Conservation (phyloP, 2,113 vertebrate genomes). For the Syrmaticus mikado region DNA sequence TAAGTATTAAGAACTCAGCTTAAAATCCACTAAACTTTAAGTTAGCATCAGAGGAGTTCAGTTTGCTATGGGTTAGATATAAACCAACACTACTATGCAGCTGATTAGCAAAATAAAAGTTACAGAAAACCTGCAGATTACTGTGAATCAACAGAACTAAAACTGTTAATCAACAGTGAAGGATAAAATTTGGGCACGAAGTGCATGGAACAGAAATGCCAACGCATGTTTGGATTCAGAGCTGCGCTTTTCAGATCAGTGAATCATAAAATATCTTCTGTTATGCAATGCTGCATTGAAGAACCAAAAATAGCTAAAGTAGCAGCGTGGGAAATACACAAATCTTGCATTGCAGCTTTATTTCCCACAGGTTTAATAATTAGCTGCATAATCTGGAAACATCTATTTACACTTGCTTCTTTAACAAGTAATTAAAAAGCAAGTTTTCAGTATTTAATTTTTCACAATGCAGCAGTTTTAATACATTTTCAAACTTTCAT, state of each 20-base stretch:
- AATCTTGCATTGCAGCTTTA: background rate
- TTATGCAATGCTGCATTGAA: background rate
- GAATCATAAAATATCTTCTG: slow-evolving; percentile 37
- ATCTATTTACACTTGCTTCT: background rate
- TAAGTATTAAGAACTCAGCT: background rate
- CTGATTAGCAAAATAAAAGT: background rate
- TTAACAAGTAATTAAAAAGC: background rate
- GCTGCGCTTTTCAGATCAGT: slow-evolving; percentile 61
- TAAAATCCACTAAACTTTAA: background rate
- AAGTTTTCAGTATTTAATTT: background rate
- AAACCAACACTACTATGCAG: background rate
- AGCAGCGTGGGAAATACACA: background rate
- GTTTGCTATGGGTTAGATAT: background rate
- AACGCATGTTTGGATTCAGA: slow-evolving; percentile 5
- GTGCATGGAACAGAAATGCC: background rate
- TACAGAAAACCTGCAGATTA: background rate
- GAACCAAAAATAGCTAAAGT: slow-evolving; percentile 48
- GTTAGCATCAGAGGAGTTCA: background rate
- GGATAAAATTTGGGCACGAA: background rate
- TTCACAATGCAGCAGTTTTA: background rate
- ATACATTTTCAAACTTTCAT: background rate
- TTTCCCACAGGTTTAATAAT: slow-evolving; percentile 16
- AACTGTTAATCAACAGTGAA: background rate
- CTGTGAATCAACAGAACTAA: background rate
- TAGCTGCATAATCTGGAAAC: background rate